Conservation (phyloP, 2,888 invertebrate genomes). For the Drosophila infuscata region DNA sequence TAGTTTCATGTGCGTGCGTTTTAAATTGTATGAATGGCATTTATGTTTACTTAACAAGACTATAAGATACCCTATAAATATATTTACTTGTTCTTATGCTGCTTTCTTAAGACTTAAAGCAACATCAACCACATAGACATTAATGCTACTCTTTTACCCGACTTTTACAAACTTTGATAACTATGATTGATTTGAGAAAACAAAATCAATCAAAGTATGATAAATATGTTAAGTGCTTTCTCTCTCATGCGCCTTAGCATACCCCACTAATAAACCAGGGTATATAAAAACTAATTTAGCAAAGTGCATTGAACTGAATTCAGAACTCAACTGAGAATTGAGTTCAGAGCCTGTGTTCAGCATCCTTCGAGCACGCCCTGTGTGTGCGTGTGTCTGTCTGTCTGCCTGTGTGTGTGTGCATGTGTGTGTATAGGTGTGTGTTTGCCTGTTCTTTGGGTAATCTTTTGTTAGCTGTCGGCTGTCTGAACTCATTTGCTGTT, state of each 20-base stretch:
- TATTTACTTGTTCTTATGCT: neutral
- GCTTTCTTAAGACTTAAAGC: neutral
- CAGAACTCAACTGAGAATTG: slow-evolving; percentile 29
- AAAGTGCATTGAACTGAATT: slow-evolving; percentile 72
- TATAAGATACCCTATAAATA: slow-evolving; percentile 15
- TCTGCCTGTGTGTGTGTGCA: neutral
- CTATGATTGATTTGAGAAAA: neutral
- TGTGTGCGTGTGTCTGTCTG: neutral
- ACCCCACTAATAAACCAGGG: slow-evolving; percentile 16
- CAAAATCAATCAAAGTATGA: neutral
- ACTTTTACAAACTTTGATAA: neutral
- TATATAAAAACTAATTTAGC: slow-evolving; percentile 70
- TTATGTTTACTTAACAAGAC: neutral
- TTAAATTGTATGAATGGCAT: neutral
- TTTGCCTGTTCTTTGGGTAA: slow-evolving; percentile 46
- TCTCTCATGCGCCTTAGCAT: neutral
- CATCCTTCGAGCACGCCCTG: slow-evolving; percentile 44
- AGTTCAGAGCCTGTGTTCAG: slow-evolving; percentile 39
- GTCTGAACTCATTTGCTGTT: slow-evolving; percentile 75
- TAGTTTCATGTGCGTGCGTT: slow-evolving; percentile 49
- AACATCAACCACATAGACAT: neutral
- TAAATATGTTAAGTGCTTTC: neutral
- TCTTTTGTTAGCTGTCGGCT: slow-evolving; percentile 57
- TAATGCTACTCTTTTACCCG: neutral
- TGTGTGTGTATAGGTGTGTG: slow-evolving; percentile 15